Conservation (phyloP, 1,140 invertebrate species). For the Bombus consobrinus region DNA sequence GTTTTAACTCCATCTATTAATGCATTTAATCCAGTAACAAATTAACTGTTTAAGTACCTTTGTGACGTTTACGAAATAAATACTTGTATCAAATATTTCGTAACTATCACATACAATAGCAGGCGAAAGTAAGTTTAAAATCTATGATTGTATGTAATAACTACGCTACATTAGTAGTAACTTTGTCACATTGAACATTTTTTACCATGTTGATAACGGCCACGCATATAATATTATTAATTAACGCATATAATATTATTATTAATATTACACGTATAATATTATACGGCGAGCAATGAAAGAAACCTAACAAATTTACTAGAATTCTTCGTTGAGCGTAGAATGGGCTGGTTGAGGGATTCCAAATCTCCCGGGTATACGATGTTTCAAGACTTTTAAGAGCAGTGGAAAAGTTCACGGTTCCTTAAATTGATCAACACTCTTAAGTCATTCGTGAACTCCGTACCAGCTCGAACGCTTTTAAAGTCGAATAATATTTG, state of each 20-base stretch:
- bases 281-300: not conserved
- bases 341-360: not conserved
- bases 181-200: too few species aligned
- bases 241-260: too few species aligned
- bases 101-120: too few species aligned
- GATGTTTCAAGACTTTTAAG: not conserved
- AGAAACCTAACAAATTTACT: not conserved
- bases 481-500: slow-evolving; percentile 9
- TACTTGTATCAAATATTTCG: too few species aligned
- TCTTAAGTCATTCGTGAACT: not conserved
- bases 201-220: too few species aligned
- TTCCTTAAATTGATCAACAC: not conserved
- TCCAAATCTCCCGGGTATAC: not conserved
- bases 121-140: too few species aligned
- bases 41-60: too few species aligned
- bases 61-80: too few species aligned
- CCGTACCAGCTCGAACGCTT: not conserved
- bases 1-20: not conserved
- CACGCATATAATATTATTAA: too few species aligned
- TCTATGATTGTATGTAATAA: too few species aligned
- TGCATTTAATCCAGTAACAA: not conserved
- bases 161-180: too few species aligned
- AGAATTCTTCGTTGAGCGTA: not conserved
- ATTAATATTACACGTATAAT: too few species aligned
- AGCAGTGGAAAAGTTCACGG: not conserved